phyloP scores from a whole-genome alignment of 1,140 invertebrate genomes.

The Drosophila kepulauana region DNA sequence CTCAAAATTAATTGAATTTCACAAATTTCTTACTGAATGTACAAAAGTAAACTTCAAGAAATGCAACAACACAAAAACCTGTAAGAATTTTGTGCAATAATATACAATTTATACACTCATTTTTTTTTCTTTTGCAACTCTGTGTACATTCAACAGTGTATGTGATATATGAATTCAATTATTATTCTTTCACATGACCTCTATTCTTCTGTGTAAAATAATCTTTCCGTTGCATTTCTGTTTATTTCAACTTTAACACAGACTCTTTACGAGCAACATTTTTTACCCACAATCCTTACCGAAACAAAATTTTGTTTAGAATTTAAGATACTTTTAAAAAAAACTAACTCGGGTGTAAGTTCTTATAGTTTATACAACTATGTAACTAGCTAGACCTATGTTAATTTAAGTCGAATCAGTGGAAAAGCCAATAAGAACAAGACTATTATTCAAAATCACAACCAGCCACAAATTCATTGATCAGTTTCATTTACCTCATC shows the following conservation, averaged over 20 bases:
- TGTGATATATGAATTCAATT: constrained; percentile 26
- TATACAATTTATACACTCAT: constrained; percentile 3
- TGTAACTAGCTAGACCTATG: constrained; percentile 22
- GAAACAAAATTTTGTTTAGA: constrained; percentile 5
- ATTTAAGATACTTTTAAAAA: constrained; percentile 37
- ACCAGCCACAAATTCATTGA: constrained; percentile 28
- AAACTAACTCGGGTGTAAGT: constrained; percentile 23
- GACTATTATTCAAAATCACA: background rate
- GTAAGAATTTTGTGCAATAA: constrained; percentile 19
- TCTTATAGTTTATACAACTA: constrained; percentile 11
- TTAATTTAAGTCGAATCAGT: constrained; percentile 23
- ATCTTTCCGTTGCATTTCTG: constrained; percentile 10
- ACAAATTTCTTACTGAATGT: constrained; percentile 10
- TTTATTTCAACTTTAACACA: constrained; percentile 12
- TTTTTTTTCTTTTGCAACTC: constrained; percentile 29
- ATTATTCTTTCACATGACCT: constrained; percentile 21
- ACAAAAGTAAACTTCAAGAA: constrained; percentile 8
- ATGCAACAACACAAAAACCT: background rate
- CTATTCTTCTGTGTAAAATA: constrained; percentile 9
- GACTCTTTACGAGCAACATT: constrained; percentile 4
- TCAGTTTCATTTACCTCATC: constrained; percentile 32
- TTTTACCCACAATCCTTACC: background rate
- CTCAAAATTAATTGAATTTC: background rate
- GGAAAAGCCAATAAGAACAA: background rate
- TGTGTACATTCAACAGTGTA: constrained; percentile 38